A percentile compares a stretch with the other conserved stretches of the same genome.
These are phyloP conservation scores for Eremobia ochroleuca DNA, from an alignment of 2,888 invertebrate species.

Conservation along the genomic window DNA sequence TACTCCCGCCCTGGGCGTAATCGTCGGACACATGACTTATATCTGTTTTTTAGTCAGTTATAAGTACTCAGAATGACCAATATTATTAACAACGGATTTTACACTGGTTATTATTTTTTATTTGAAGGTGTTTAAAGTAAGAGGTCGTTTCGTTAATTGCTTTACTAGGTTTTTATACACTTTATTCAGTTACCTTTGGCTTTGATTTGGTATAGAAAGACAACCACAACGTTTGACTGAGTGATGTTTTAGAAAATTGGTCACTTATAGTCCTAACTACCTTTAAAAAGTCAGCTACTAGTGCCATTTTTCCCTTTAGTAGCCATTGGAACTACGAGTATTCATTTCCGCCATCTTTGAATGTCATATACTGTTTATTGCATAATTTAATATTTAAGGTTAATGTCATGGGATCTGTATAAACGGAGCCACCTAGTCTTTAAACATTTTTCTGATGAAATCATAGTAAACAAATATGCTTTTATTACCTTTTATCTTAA, in stretches of 20 bases:
- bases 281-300: not conserved
- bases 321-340: not conserved
- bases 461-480: not conserved
- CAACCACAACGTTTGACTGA: not conserved
- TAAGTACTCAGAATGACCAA: slow-evolving; percentile 43
- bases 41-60: slow-evolving; percentile 60
- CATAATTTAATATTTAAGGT: not conserved
- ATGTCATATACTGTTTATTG: not conserved
- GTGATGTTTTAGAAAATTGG: not conserved
- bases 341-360: not conserved
- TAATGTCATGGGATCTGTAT: not conserved
- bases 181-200: not conserved
- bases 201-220: too few species aligned
- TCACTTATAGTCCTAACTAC: not conserved
- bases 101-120: slow-evolving; percentile 16
- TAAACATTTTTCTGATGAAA: not conserved
- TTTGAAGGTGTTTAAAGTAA: not conserved
- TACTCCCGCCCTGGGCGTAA: slow-evolving; percentile 58
- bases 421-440: not conserved
- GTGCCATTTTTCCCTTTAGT: not conserved
- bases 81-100: slow-evolving; percentile 39
- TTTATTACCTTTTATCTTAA: not conserved
- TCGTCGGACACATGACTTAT: slow-evolving; percentile 59
- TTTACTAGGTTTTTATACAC: not conserved
- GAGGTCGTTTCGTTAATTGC: not conserved